Conservation (phyloP, 2,113 vertebrate genomes). For the Pterocles orientalis region DNA sequence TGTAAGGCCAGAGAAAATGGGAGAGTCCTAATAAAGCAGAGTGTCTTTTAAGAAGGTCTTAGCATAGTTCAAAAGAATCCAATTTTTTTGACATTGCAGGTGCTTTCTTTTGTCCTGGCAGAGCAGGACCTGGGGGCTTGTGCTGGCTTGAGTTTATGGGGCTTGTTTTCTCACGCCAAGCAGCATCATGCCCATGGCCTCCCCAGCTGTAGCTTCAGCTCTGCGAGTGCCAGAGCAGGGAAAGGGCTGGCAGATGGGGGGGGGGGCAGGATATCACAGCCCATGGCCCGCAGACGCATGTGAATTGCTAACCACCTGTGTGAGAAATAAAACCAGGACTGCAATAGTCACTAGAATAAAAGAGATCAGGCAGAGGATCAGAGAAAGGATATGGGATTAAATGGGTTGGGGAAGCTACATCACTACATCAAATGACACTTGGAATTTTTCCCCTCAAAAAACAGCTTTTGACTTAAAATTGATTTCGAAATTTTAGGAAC, state of each 20-base stretch:
- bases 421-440: not conserved
- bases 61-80: not conserved
- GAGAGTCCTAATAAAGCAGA: not conserved
- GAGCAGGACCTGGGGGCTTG: fast-evolving
- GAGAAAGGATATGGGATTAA: not conserved
- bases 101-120: not conserved
- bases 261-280: too few species aligned
- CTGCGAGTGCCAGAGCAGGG: not conserved
- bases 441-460: not conserved
- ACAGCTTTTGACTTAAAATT: not conserved
- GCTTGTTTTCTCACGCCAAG: fast-evolving
- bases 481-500: not conserved
- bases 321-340: not conserved
- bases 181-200: fast-evolving
- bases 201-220: not conserved
- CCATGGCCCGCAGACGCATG: fast-evolving
- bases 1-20: not conserved
- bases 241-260: not conserved
- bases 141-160: not conserved
- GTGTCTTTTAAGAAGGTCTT: not conserved
- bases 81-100: not conserved
- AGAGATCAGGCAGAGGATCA: not conserved
- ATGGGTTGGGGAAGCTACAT: not conserved
- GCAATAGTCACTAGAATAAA: not conserved
- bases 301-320: not conserved